Evolutionary conservation across 2,888 invertebrate genomes (phyloP).

Genomic region (Drosophila niveifrons): DNA sequence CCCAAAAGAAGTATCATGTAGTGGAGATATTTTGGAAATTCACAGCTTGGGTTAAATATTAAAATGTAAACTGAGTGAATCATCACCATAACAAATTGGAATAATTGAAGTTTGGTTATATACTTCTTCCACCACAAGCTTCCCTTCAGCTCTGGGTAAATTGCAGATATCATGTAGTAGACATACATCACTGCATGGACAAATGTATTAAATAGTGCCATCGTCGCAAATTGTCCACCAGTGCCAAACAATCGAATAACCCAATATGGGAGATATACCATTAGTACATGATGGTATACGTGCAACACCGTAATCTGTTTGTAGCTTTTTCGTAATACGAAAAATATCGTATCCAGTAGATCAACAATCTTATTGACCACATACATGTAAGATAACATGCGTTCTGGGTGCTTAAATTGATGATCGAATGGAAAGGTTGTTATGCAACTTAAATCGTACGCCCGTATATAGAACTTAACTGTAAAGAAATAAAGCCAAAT

Average conservation of each 20-base stretch:
- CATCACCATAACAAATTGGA: slow-evolving; percentile 12
- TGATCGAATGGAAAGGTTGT: slow-evolving; percentile 1
- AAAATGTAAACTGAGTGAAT: slow-evolving; percentile 7
- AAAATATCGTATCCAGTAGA: slow-evolving; percentile 31
- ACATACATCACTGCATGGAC: slow-evolving; percentile 22
- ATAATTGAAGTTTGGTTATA: slow-evolving; percentile 14
- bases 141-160: neutral
- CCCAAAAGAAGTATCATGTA: neutral
- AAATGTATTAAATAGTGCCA: slow-evolving; percentile 17
- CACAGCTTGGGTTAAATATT: slow-evolving; percentile 6
- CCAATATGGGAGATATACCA: slow-evolving; percentile 9
- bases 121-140: slow-evolving; percentile 36
- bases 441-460: slow-evolving; percentile 11
- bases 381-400: neutral
- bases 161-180: slow-evolving; percentile 22
- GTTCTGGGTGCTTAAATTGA: slow-evolving; percentile 11
- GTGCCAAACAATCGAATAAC: slow-evolving; percentile 12
- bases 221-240: slow-evolving; percentile 13
- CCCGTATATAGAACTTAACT: slow-evolving; percentile 1
- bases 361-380: slow-evolving; percentile 28
- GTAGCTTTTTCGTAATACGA: slow-evolving; percentile 33
- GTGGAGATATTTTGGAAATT: slow-evolving; percentile 2
- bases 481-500: no score
- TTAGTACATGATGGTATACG: slow-evolving; percentile 20
- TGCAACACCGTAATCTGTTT: slow-evolving; percentile 30